Evolutionary conservation across 2,888 invertebrate genomes (phyloP), one percentile per base, ranked within the genome.

Genomic region (Xestia xanthographa): DNA sequence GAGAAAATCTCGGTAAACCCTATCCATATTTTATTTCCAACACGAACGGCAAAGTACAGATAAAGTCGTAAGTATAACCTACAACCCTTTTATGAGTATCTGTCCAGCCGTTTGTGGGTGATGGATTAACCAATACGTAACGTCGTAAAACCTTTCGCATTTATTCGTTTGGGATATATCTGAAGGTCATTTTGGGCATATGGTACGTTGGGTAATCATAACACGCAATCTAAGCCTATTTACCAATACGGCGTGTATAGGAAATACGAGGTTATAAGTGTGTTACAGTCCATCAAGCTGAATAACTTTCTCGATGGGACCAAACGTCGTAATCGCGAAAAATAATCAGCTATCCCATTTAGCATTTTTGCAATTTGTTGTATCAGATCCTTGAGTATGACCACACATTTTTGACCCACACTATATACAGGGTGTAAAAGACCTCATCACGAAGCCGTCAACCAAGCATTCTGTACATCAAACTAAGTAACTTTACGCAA

Each of bases 111-210:
- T 78, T 66, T 34, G 68, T 11, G 65, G 26, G 43, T 78, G 80
- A 79, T 62, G 72, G 80, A 80, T 82, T 82, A 79, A 82, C 41
- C 70, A 66, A 80, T 82, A 77, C 77, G 69, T 48, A 34, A 69
- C 68, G 66, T 76, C 77, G 68, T 76, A 74, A 82, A 82, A 45
- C 53, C 5, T 66, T 66, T 66, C 17, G 53, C n/a, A 53, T 68
- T 53, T 17, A 76, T 66, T 41, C 38, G 38, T 69, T 58, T 12
- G 56, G 56, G 14, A 53, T 48, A 45, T 48, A 20, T 69, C 43
- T 66, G 26, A 4, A 34, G 14, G 41, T 12, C 5, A 50, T 58
- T 66, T 67, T 20, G 26, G 26, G 34, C 60, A n/a, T 77, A 22
- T 77, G 78, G 45, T 45, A 66, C 6, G 50, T 29, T 45, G 34